Evolutionary conservation across 2,113 vertebrate species (phyloP), one percentile per base, ranked within the genome.

Genomic region (Brevimyrus niger): DNA sequence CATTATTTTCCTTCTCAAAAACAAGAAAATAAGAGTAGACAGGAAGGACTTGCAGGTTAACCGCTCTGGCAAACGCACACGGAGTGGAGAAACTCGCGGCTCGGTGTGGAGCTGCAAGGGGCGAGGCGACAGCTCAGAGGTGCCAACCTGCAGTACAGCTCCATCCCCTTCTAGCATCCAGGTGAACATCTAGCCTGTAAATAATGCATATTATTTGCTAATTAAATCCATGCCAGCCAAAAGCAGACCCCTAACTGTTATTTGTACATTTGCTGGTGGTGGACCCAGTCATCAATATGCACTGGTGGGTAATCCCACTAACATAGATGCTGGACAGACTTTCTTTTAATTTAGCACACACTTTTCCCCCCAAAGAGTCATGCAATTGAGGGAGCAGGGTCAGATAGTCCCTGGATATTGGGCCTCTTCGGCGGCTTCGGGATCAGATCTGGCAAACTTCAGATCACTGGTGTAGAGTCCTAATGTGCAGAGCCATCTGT

Each of bases 31-130:
- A 55, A 27, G 87, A 87, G 38, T 50, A 4, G 58, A 50, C 42
- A 88, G 82, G 13, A 86, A 87, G 84, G 89, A 88, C 89, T 58
- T 86, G 86, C 6, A 55, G 38, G 82, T 90, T 44, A 85, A 86
- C 10, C 8, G 35, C 51, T 47, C 84, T 23, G 58, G 61, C 88
- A 51, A 35, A 50, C 9, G 38, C 42, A 1, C 17, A 31, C 6
- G 7, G n/a, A 48, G 10, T 46, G 7, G 65, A 23, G 47, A 84
- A 47, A 47, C 8, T 47, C 17, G 44, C 44, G n/a, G 31, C 17
- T 38, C 5, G 4, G 35, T n/a, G 35, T 80, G 4, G 17, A 9
- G 35, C 73, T 76, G 73, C 35, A n/a, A n/a, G 73, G 17, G 73
- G 15, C 73, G 3, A 42, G 73, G 35, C 1, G 15, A 38, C 73